A percentile compares a stretch with the other conserved stretches of the same genome.
Evolutionary conservation across 2,888 invertebrate genomes (phyloP).

Genomic region (Malachius bipustulatus): DNA sequence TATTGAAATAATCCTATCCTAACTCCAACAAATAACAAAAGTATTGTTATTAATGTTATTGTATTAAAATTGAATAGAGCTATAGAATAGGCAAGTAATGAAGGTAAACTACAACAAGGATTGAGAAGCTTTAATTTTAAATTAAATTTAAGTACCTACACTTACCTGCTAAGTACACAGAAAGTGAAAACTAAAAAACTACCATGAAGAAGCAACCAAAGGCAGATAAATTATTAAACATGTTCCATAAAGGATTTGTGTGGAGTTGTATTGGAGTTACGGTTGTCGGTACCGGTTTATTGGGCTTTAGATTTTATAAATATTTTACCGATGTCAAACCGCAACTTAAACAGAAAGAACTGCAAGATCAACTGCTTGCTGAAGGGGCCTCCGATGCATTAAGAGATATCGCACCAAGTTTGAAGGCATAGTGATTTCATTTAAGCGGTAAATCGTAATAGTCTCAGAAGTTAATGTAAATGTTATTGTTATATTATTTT

Average conservation of each 20-base stretch:
- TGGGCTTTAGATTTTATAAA: conserved; percentile 38
- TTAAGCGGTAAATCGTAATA: too few species aligned
- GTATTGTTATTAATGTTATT: too few species aligned
- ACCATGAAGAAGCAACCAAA: conserved; percentile 34
- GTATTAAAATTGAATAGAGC: too few species aligned
- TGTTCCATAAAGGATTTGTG: conserved; percentile 44
- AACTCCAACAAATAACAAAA: too few species aligned
- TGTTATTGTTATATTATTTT: too few species aligned
- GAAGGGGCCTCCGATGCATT: conserved; percentile 36
- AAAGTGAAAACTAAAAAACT: background rate
- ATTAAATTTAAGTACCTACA: background rate
- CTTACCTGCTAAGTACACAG: background rate
- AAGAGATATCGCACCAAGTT: conserved; percentile 30
- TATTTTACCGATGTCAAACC: conserved; percentile 42
- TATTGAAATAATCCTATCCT: too few species aligned
- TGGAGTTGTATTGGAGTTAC: conserved; percentile 44
- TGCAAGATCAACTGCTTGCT: conserved; percentile 36
- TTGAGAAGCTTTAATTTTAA: background rate
- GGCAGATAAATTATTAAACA: conserved; percentile 35
- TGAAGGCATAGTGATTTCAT: conserved; percentile 1
- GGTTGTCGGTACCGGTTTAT: conserved; percentile 37
- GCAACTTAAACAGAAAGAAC: conserved; percentile 29
- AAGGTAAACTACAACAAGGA: background rate
- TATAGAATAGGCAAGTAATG: too few species aligned
- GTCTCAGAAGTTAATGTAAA: too few species aligned